A percentile compares a stretch with the other conserved stretches of the same genome.
Conservation (phyloP, 2,888 invertebrate genomes). For the Lithophane ornitopus region DNA sequence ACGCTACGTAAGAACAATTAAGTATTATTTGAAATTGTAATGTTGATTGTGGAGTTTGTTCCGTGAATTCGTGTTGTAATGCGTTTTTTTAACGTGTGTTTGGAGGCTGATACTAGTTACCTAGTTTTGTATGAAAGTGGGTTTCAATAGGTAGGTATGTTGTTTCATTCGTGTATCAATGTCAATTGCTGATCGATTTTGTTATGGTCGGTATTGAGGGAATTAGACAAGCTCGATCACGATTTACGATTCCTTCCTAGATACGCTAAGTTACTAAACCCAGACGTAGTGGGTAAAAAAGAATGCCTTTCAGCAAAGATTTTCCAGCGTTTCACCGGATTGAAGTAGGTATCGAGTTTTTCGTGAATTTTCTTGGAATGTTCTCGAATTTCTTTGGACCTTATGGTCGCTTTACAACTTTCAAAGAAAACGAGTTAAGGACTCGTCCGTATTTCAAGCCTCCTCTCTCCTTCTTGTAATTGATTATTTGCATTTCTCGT, state of each 20-base stretch:
- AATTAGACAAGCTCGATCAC: not conserved
- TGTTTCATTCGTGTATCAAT: slow-evolving; percentile 16
- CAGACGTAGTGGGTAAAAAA: not conserved
- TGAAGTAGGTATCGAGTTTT: not conserved
- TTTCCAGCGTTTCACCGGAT: not conserved
- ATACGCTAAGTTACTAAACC: not conserved
- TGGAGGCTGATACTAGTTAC: slow-evolving; percentile 13
- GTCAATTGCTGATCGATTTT: slow-evolving; percentile 1
- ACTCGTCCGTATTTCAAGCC: not conserved
- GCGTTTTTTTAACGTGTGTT: slow-evolving; percentile 15
- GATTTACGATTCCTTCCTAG: not conserved
- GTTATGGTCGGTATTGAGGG: not conserved
- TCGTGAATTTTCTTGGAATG: slow-evolving; percentile 1
- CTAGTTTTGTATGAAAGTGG: slow-evolving; percentile 16
- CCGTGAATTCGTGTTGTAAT: slow-evolving; percentile 38
- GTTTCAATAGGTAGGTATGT: not conserved
- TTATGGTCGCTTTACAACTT: slow-evolving; percentile 11
- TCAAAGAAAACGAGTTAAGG: slow-evolving; percentile 1
- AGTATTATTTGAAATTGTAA: slow-evolving; percentile 51
- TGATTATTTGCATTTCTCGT: slow-evolving; percentile 22
- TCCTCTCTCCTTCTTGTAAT: slow-evolving; percentile 9
- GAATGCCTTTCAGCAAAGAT: not conserved
- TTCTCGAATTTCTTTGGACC: slow-evolving; percentile 6
- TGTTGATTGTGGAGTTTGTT: slow-evolving; percentile 32
- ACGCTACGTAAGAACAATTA: slow-evolving; percentile 55